Evolutionary conservation across 2,888 invertebrate genomes (phyloP).

Genomic region (Andrena praecox): DNA sequence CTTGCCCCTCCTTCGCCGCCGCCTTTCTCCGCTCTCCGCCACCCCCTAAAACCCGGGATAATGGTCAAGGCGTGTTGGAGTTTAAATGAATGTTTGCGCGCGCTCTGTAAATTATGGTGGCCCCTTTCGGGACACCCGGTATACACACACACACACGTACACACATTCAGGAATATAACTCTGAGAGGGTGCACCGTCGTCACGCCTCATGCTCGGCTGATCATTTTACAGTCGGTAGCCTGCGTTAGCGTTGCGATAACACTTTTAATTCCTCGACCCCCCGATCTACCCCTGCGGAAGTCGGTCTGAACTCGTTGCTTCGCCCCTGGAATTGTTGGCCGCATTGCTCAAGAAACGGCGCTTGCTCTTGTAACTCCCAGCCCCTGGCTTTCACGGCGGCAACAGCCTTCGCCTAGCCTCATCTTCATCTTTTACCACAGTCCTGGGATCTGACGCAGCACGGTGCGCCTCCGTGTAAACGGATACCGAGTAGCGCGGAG

Average conservation of each 20-base stretch:
- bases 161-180: not conserved
- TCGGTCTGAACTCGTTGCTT: slow-evolving; percentile 46
- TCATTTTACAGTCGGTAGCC: slow-evolving; percentile 49
- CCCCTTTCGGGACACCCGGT: slow-evolving; percentile 61
- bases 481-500: not conserved
- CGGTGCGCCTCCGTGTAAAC: not conserved
- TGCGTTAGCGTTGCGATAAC: slow-evolving; percentile 46
- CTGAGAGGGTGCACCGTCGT: slow-evolving; percentile 56
- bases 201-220: slow-evolving; percentile 59
- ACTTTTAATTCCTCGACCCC: slow-evolving; percentile 44
- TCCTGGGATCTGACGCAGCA: not conserved
- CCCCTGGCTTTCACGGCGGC: not conserved
- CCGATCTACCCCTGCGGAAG: not conserved
- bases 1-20: not conserved
- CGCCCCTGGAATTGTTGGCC: slow-evolving; percentile 19
- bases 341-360: slow-evolving; percentile 28
- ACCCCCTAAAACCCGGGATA: slow-evolving; percentile 65
- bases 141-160: slow-evolving; percentile 22
- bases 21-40: slow-evolving; percentile 20
- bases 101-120: slow-evolving; percentile 79
- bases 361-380: slow-evolving; percentile 34
- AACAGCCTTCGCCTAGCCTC: not conserved
- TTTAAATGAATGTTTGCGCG: slow-evolving; percentile 80
- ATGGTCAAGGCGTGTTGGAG: slow-evolving; percentile 76
- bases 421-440: not conserved